These are phyloP conservation scores for Eubasilissa regina DNA, from an alignment of 1,140 invertebrate genomes.

Conservation along the genomic window DNA sequence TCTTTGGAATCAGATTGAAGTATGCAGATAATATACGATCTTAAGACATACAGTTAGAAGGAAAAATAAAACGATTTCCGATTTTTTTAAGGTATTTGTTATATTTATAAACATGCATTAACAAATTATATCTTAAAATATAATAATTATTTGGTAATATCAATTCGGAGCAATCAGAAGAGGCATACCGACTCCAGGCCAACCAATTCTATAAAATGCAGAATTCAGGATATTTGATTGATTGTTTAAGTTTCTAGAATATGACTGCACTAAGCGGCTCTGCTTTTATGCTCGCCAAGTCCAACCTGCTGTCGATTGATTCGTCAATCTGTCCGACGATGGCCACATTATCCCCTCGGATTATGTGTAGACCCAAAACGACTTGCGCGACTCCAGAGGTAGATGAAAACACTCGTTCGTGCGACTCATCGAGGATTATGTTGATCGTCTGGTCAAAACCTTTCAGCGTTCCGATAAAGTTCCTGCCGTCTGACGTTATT, in stretches of 20 bases:
- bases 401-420: constrained; percentile 96
- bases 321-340: constrained; percentile 95
- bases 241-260: constrained; percentile 8
- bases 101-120: too few relatives aligned
- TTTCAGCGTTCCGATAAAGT: constrained; percentile 90
- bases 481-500: constrained; percentile 94
- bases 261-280: constrained; percentile 79
- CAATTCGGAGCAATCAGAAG: too few relatives aligned
- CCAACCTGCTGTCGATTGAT: constrained; percentile 87
- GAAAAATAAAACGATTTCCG: too few relatives aligned
- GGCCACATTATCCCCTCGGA: constrained; percentile 98
- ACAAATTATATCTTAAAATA: too few relatives aligned
- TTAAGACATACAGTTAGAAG: too few relatives aligned
- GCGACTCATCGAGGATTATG: constrained; percentile 96
- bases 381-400: constrained; percentile 96
- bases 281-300: constrained; percentile 88
- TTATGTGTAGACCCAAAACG: constrained; percentile 95
- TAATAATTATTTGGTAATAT: too few relatives aligned
- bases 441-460: constrained; percentile 98
- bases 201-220: background rate
- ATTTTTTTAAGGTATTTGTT: too few relatives aligned
- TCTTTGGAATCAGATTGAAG: too few relatives aligned
- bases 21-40: too few relatives aligned
- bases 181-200: background rate
- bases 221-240: too few relatives aligned